Evolutionary conservation across 2,888 invertebrate species (phyloP).

Genomic region (Byasa hedistus): DNA sequence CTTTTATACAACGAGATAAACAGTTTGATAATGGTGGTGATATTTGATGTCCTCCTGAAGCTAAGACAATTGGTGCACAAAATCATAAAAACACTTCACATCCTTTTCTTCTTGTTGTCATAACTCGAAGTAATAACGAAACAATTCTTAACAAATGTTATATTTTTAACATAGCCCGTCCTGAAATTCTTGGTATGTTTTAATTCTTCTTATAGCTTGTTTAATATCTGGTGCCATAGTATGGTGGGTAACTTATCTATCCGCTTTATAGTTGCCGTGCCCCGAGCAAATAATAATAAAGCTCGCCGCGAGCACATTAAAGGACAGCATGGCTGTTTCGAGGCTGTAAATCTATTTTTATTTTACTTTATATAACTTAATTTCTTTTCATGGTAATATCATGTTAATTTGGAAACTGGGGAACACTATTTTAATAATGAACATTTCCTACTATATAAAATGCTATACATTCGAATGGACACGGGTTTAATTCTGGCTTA

Average conservation of each 20-base stretch:
- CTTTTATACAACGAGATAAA: no score
- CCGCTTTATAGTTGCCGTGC: slow-evolving; percentile 59
- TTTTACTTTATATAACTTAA: slow-evolving; percentile 21
- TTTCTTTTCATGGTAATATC: slow-evolving; percentile 2
- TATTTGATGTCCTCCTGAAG: background rate
- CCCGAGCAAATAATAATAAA: slow-evolving; percentile 63
- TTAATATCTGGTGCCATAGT: slow-evolving; percentile 33
- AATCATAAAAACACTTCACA: background rate
- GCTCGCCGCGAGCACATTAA: slow-evolving; percentile 43
- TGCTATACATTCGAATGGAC: no score
- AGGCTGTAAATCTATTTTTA: slow-evolving; percentile 43
- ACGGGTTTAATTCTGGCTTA: no score
- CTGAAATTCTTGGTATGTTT: slow-evolving; percentile 9
- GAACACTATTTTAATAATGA: no score
- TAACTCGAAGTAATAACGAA: background rate
- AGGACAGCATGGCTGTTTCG: slow-evolving; percentile 37
- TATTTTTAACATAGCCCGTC: background rate
- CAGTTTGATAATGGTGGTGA: no score
- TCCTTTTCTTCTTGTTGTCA: background rate
- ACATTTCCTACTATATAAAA: no score
- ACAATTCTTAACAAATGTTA: background rate
- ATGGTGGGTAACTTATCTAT: slow-evolving; percentile 53
- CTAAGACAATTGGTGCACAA: background rate
- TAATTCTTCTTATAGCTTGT: slow-evolving; percentile 9
- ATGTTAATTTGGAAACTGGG: background rate